Conservation (phyloP, 2,797 vertebrate species). For the Sebastes trivittatus region DNA sequence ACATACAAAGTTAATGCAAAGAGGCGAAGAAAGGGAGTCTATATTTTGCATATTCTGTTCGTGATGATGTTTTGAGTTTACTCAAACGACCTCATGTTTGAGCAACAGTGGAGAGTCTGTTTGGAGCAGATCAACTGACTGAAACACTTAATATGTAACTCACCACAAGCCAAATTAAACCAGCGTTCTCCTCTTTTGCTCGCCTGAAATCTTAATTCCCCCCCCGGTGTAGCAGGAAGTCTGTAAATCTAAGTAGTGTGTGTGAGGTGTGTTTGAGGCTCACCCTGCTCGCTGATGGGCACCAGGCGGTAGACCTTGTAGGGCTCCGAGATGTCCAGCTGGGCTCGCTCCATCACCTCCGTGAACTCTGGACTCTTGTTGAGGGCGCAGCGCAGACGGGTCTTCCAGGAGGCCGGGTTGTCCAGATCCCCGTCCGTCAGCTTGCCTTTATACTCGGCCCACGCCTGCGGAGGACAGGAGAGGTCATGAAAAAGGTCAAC, state of each 20-base stretch:
- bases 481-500: neutral
- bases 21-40: too few relatives aligned
- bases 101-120: too few relatives aligned
- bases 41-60: too few relatives aligned
- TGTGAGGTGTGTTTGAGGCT: neutral
- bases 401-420: slow-evolving; percentile 89
- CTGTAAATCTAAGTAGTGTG: neutral
- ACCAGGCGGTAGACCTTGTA: slow-evolving; percentile 93
- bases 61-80: too few relatives aligned
- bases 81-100: too few relatives aligned
- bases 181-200: too few relatives aligned
- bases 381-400: slow-evolving; percentile 91
- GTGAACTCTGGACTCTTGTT: slow-evolving; percentile 91
- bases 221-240: neutral
- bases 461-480: slow-evolving; percentile 79
- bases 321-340: slow-evolving; percentile 89
- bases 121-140: too few relatives aligned
- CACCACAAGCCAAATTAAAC: too few relatives aligned
- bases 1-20: too few relatives aligned
- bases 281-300: slow-evolving; percentile 81
- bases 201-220: neutral
- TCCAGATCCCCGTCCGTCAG: slow-evolving; percentile 61
- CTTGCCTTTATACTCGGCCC: slow-evolving; percentile 90
- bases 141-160: too few relatives aligned
- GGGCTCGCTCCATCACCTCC: slow-evolving; percentile 84